phyloP scores from a whole-genome alignment of 2,888 invertebrate genomes.

The Eilema griseolum region DNA sequence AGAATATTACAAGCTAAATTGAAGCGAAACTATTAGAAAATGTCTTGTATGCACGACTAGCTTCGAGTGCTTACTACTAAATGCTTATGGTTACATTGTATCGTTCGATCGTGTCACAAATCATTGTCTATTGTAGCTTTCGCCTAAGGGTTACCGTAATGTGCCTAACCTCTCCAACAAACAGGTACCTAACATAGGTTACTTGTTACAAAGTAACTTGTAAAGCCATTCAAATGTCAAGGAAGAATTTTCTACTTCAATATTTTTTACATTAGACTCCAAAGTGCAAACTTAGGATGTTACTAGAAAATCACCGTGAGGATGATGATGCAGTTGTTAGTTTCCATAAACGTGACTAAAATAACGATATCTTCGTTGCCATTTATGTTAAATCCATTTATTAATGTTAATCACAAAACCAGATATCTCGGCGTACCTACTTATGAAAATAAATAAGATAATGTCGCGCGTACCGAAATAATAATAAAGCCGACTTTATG shows the following conservation, averaged over 20 bases:
- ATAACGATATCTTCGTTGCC: neutral
- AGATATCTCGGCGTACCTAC: slow-evolving; percentile 1
- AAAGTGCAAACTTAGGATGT: neutral
- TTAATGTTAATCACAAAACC: slow-evolving; percentile 2
- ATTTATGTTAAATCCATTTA: slow-evolving; percentile 5
- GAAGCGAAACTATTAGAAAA: too few species aligned
- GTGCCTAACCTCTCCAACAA: neutral
- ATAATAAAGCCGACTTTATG: neutral
- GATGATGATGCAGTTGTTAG: too few species aligned
- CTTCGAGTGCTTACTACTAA: too few species aligned
- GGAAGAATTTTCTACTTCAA: neutral
- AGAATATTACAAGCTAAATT: too few species aligned
- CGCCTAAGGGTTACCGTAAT: slow-evolving; percentile 2
- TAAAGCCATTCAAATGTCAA: neutral
- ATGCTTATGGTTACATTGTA: neutral
- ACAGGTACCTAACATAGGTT: neutral
- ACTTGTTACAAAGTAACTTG: neutral
- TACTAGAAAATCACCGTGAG: too few species aligned
- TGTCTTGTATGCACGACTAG: neutral
- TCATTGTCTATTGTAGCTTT: neutral
- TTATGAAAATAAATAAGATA: slow-evolving; percentile 4
- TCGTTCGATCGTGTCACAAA: neutral
- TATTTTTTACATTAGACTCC: neutral
- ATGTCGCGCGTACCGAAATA: neutral
- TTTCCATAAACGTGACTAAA: neutral